phyloP scores from a whole-genome alignment of 2,113 vertebrate genomes.

The Heterotis niloticus region DNA sequence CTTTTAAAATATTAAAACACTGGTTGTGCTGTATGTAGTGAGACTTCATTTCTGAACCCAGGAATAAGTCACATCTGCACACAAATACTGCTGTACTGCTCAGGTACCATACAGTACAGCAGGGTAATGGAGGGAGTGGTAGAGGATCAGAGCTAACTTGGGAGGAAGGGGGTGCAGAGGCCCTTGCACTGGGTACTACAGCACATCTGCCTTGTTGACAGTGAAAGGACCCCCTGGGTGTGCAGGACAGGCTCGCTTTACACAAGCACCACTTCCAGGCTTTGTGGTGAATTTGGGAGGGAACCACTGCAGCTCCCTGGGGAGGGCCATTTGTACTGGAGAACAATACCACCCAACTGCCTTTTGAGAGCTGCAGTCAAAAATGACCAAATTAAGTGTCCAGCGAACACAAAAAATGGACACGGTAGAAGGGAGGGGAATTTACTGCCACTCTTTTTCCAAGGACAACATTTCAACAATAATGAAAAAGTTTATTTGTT shows the following conservation, averaged over 20 bases:
- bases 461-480: conserved; percentile 37
- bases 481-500: conserved; percentile 69
- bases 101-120: too few relatives aligned
- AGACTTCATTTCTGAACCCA: too few relatives aligned
- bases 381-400: too few relatives aligned
- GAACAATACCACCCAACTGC: too few relatives aligned
- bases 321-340: too few relatives aligned
- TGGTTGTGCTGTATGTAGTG: too few relatives aligned
- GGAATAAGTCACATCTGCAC: neutral
- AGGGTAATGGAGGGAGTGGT: neutral
- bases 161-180: too few relatives aligned
- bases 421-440: neutral
- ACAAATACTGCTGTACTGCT: neutral
- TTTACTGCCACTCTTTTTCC: neutral
- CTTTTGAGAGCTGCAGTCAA: too few relatives aligned
- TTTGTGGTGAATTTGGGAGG: neutral
- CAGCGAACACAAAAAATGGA: neutral
- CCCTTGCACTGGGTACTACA: neutral
- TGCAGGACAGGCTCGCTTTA: neutral
- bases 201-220: neutral
- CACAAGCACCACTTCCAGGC: neutral
- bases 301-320: neutral
- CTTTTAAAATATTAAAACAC: too few relatives aligned
- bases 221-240: neutral
- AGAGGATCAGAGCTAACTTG: neutral